phyloP scores from a whole-genome alignment of 2,888 invertebrate genomes.

The Zaprionus lineosus region DNA sequence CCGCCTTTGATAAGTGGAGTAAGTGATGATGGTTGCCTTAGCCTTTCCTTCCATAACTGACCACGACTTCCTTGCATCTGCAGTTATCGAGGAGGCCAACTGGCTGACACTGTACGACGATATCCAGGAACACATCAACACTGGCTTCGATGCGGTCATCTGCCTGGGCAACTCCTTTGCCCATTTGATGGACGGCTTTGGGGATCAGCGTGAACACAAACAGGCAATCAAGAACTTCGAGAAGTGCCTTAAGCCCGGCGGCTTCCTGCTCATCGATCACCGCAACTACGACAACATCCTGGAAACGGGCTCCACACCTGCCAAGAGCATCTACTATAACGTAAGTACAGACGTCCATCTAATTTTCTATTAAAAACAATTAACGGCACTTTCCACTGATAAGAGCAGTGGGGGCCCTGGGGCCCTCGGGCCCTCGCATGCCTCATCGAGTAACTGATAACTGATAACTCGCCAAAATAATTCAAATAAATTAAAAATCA shows the following conservation, averaged over 20 bases:
- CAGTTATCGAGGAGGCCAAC: slow-evolving; percentile 95
- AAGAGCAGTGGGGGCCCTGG: background rate
- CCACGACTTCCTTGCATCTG: background rate
- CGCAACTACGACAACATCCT: slow-evolving; percentile 94
- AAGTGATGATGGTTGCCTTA: slow-evolving; percentile 67
- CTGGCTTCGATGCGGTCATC: slow-evolving; percentile 93
- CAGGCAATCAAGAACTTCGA: slow-evolving; percentile 91
- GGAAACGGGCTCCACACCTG: slow-evolving; percentile 89
- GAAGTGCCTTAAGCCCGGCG: slow-evolving; percentile 92
- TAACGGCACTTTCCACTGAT: slow-evolving; percentile 36
- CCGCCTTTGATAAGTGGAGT: slow-evolving; percentile 93
- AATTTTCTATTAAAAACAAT: slow-evolving; percentile 64
- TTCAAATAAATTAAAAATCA: no score
- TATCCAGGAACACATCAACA: slow-evolving; percentile 85
- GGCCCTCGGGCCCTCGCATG: slow-evolving; percentile 1
- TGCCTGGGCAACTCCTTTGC: slow-evolving; percentile 96
- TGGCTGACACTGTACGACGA: slow-evolving; percentile 92
- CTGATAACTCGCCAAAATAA: no score
- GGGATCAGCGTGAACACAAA: slow-evolving; percentile 91
- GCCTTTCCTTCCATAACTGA: background rate
- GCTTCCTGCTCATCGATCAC: slow-evolving; percentile 92
- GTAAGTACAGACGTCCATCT: slow-evolving; percentile 85
- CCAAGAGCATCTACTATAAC: slow-evolving; percentile 94
- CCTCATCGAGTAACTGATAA: slow-evolving; percentile 54
- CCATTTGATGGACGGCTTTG: slow-evolving; percentile 91